Base-by-base conservation (phyloP, 2,113 vertebrate genomes). In the Geococcyx californianus region DNA sequence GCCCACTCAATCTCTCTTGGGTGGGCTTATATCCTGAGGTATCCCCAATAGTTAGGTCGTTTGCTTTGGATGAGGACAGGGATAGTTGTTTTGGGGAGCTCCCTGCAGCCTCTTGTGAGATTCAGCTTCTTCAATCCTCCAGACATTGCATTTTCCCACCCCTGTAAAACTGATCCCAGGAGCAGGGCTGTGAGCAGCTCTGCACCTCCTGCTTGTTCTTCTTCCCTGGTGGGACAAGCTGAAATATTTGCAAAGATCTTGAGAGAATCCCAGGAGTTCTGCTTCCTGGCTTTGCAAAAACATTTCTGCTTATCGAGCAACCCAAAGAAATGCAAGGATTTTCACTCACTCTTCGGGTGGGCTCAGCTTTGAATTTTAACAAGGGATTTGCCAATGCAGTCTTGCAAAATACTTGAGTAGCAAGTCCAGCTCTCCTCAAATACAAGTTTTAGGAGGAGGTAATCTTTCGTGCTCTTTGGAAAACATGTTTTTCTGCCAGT, bases 301-400 rank as follows among this genome's bases (percentile, higher is more conserved):
- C 44, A 45, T 90, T 94, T 95, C 78, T 96, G 90, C 79, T 93
- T 97, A 94, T 95, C 95, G 56, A 87, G 70, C 67, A 95, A 72
- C 44, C 73, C 87, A 76, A 91, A 91, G 70, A 95, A 97, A 95
- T 87, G 66, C 0, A 0, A 89, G 82, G 67, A 66, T 92, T 96
- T 90, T 79, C 82, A 58, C 82, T 91, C 28, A 1, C 74, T 87
- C 54, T 79, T 95, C 44, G 44, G 91, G 92, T 94, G 95, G 94
- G 90, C 84, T 87, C 78, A 92, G 79, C 82, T 69, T 87, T 93
- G 95, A 85, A 91, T 94, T 85, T 83, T 85, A 52, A 82, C 89
- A 81, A 87, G 70, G 78, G 70, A 80, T 93, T 89, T 90, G 67
- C 78, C 67, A 93, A 82, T 84, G 84, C 77, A 68, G 31, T 90